Evolutionary conservation across 1,140 invertebrate genomes (phyloP).

Genomic region (Antheraea pernyi): DNA sequence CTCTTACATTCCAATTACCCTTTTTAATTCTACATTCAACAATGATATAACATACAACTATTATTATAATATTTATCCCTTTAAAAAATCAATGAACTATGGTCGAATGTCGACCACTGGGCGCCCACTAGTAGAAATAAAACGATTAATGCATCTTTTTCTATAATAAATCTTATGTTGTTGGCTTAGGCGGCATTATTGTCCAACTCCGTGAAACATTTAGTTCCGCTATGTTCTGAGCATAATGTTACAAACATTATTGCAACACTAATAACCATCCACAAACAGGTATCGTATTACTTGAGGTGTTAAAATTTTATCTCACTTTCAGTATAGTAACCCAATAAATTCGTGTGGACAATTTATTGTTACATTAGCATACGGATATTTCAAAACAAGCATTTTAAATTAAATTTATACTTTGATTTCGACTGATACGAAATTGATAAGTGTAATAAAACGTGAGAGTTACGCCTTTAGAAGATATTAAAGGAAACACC

Average conservation of each 20-base stretch:
- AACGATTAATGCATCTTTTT: background rate
- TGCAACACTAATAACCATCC: slow-evolving; percentile 13
- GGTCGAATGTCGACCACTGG: no score
- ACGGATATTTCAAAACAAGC: slow-evolving; percentile 26
- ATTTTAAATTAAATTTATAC: slow-evolving; percentile 26
- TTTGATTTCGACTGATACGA: slow-evolving; percentile 26
- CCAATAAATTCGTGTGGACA: slow-evolving; percentile 29
- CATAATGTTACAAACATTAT: slow-evolving; percentile 6
- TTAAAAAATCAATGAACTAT: no score
- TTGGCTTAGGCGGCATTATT: background rate
- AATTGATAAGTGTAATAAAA: slow-evolving; percentile 42
- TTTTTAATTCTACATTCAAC: no score
- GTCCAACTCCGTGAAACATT: background rate
- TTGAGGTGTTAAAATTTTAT: slow-evolving; percentile 32
- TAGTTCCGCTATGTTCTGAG: background rate
- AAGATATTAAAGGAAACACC: slow-evolving; percentile 35
- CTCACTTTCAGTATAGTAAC: slow-evolving; percentile 19
- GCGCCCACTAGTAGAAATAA: no score
- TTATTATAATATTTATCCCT: no score
- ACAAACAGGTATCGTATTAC: slow-evolving; percentile 33
- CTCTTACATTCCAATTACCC: no score
- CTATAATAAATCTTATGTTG: background rate
- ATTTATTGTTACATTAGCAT: slow-evolving; percentile 38
- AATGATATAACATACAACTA: no score
- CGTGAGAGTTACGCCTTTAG: slow-evolving; percentile 34